Percentiles rank a stretch among this genome's conserved stretches.
phyloP scores from a whole-genome alignment of 2,113 vertebrate species.

The Mastomys natalensis region DNA sequence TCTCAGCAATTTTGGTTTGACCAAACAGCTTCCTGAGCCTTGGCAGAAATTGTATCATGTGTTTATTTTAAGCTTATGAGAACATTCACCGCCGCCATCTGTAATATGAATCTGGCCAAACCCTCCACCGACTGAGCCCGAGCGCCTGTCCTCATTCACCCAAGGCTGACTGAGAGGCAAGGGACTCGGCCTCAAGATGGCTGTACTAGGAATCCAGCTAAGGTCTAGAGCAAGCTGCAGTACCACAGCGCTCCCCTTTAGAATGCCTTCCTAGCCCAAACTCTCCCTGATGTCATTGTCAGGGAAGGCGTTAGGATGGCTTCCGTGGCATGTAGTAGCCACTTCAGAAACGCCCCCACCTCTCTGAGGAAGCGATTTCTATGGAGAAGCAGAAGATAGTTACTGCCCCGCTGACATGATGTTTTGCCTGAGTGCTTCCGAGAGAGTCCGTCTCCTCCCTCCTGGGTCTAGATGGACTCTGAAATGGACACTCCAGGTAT shows the following conservation, averaged over 20 bases:
- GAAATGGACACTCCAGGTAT: not conserved
- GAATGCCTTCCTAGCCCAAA: not conserved
- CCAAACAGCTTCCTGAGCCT: not conserved
- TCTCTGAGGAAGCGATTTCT: not conserved
- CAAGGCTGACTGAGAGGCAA: not conserved
- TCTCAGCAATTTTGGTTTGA: slow-evolving; percentile 72
- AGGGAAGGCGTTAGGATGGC: not conserved
- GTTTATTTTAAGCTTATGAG: slow-evolving; percentile 85
- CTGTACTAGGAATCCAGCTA: not conserved
- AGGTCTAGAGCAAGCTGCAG: not conserved
- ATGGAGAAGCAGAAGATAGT: not conserved
- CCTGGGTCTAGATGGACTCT: not conserved
- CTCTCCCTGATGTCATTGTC: not conserved
- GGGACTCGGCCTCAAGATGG: not conserved
- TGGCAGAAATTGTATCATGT: not conserved
- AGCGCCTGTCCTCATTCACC: slow-evolving; percentile 48
- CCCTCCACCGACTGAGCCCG: not conserved
- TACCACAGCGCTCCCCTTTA: not conserved
- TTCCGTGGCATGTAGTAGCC: not conserved
- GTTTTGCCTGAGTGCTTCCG: not conserved
- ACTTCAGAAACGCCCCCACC: not conserved
- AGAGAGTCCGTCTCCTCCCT: not conserved
- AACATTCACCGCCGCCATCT: not conserved
- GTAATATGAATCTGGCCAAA: slow-evolving; percentile 61
- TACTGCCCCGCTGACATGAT: not conserved